A percentile compares a stretch with the other conserved stretches of the same genome.
These are phyloP conservation scores for Pyrrhia umbra DNA, from an alignment of 2,888 invertebrate genomes.

Conservation along the genomic window DNA sequence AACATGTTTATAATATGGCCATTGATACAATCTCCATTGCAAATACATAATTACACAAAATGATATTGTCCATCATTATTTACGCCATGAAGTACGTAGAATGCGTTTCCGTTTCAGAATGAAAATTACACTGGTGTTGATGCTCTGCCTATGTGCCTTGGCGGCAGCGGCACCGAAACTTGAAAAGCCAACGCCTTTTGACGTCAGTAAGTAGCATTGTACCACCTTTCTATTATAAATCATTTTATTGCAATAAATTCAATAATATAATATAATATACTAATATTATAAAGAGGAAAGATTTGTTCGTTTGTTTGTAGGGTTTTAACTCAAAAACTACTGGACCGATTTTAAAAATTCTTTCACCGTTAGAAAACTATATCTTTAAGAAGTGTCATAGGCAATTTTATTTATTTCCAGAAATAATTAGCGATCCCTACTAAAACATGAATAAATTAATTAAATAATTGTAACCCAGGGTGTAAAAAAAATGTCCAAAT, in stretches of 20 bases:
- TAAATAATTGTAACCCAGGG: too few relatives aligned
- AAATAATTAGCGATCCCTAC: too few relatives aligned
- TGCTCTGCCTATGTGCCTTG: constrained; percentile 74
- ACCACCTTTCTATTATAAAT: not conserved
- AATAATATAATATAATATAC: not conserved
- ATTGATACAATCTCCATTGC: constrained; percentile 47
- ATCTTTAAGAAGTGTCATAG: too few relatives aligned
- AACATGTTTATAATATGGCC: constrained; percentile 44
- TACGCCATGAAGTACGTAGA: constrained; percentile 34
- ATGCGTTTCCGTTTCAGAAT: constrained; percentile 72
- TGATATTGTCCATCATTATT: constrained; percentile 50
- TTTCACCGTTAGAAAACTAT: too few relatives aligned
- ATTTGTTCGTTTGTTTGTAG: too few relatives aligned
- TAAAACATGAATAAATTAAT: too few relatives aligned
- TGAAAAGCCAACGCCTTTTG: constrained; percentile 45
- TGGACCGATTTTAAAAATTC: too few relatives aligned
- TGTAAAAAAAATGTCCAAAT: too few relatives aligned
- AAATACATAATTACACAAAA: constrained; percentile 27
- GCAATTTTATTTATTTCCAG: too few relatives aligned
- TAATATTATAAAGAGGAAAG: too few relatives aligned
- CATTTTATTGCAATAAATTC: not conserved
- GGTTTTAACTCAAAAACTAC: too few relatives aligned
- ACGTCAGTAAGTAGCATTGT: constrained; percentile 53
- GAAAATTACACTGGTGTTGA: constrained; percentile 76
- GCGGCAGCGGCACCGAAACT: constrained; percentile 74